Conservation (phyloP, 2,888 invertebrate genomes). For the Druceiella hillmani region DNA sequence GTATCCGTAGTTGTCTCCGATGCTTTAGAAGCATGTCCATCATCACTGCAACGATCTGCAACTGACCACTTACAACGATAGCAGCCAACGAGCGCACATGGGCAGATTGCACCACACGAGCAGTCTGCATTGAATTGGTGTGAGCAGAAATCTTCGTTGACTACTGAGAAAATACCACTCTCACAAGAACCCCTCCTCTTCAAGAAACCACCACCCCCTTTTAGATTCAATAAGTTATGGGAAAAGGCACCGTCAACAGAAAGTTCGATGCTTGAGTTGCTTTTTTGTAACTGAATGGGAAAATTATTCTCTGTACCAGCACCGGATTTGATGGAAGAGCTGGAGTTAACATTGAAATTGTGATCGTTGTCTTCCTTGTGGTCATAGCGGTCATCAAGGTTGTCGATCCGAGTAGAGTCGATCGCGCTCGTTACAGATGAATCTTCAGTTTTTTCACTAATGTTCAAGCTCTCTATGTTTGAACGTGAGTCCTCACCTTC, state of each 20-base stretch:
- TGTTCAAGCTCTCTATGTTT: too few species aligned
- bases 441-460: too few species aligned
- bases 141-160: slow-evolving; percentile 67
- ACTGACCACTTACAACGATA: slow-evolving; percentile 38
- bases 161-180: slow-evolving; percentile 85
- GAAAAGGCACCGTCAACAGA: slow-evolving; percentile 23
- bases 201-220: slow-evolving; percentile 34
- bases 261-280: slow-evolving; percentile 27
- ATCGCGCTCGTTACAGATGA: too few species aligned
- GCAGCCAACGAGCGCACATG: slow-evolving; percentile 43
- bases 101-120: slow-evolving; percentile 37
- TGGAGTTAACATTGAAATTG: too few species aligned
- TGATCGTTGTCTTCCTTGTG: too few species aligned
- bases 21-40: slow-evolving; percentile 23
- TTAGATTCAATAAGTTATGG: slow-evolving; percentile 26
- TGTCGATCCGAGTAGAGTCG: too few species aligned
- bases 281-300: slow-evolving; percentile 21
- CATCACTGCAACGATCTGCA: slow-evolving; percentile 22
- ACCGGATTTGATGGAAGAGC: too few species aligned
- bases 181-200: slow-evolving; percentile 80
- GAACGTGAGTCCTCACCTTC: too few species aligned
- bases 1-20: too few species aligned
- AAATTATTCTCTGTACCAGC: not conserved
- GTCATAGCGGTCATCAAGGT: too few species aligned
- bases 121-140: slow-evolving; percentile 32